Conservation (phyloP, 2,888 invertebrate species). For the Formica aserva region DNA sequence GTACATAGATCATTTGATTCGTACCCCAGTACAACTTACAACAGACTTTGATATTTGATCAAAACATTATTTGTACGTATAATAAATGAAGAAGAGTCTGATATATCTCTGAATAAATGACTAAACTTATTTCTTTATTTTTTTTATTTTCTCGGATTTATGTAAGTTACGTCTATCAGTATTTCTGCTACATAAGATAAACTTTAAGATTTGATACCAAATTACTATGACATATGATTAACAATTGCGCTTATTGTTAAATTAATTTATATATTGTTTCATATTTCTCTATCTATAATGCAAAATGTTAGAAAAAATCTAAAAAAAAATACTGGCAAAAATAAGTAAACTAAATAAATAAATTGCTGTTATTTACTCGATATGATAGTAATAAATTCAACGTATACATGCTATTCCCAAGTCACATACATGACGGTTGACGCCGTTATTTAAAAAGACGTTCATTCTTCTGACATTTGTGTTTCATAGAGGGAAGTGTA, state of each 20-base stretch:
- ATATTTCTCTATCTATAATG: not conserved
- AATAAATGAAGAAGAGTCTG: not conserved
- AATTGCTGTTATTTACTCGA: not conserved
- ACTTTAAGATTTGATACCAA: not conserved
- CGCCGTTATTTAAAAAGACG: not conserved
- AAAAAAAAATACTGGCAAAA: conserved; percentile 5
- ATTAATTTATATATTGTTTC: not conserved
- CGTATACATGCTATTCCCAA: not conserved
- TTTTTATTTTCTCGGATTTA: not conserved
- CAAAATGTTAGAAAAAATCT: not conserved
- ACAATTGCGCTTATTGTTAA: not conserved
- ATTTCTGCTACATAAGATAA: not conserved
- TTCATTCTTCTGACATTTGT: not conserved
- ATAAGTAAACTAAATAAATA: conserved; percentile 11
- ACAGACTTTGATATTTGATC: not conserved
- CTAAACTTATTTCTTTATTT: not conserved
- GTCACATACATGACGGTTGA: not conserved
- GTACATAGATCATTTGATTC: not conserved
- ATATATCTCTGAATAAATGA: not conserved
- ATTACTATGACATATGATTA: not conserved
- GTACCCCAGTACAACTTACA: not conserved
- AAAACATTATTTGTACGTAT: not conserved
- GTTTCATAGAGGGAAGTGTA: not conserved
- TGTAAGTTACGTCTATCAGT: not conserved
- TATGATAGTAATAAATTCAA: not conserved